Evolutionary conservation across 2,797 vertebrate genomes (phyloP), one percentile per base, ranked within the genome.

Genomic region (Gallinago stenura): DNA sequence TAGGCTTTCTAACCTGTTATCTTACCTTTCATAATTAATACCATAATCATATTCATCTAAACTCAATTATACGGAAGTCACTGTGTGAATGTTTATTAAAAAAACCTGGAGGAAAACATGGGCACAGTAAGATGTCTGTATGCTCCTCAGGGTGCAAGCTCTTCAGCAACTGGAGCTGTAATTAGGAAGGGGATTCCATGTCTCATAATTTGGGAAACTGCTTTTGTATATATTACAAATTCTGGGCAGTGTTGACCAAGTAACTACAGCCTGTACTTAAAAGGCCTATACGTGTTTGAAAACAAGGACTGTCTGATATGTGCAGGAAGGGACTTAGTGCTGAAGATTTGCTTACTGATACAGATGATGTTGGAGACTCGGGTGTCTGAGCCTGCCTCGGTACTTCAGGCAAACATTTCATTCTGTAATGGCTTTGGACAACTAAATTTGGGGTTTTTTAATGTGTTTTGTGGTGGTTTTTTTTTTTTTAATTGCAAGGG

Each of bases 11-110:
- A 79, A 85, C 61, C 48, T 87, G 30, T 86, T 94, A 77, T 76
- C 87, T 81, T 90, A 83, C 83, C 64, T 83, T 71, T 60, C 31
- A 64, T 83, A 95, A 97, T 66, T 81, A 89, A 95, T 90, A 73
- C 31, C 16, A 51, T 94, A 92, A 91, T 92, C 72, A 90, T 72
- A 94, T 64, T 94, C 6, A 91, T 90, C 76, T 94, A 54, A 96
- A 88, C 64, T 96, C 43, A 60, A 68, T 92, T 94, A 81, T 86
- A 57, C 0, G 0, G 39, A 85, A 93, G 46, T 33, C 22, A n/a
- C 7, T 18, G 53, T 64, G 35, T 64, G 84, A 93, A 92, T 70
- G 41, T 81, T 93, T 88, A 78, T 94, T 31, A 25, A 28, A 22
- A 81, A 76, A 77, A 80, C 54, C 11, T 10, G 17, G 51, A 91